Base-by-base conservation (phyloP, 2,888 invertebrate species). In the Penaeus monodon region DNA sequence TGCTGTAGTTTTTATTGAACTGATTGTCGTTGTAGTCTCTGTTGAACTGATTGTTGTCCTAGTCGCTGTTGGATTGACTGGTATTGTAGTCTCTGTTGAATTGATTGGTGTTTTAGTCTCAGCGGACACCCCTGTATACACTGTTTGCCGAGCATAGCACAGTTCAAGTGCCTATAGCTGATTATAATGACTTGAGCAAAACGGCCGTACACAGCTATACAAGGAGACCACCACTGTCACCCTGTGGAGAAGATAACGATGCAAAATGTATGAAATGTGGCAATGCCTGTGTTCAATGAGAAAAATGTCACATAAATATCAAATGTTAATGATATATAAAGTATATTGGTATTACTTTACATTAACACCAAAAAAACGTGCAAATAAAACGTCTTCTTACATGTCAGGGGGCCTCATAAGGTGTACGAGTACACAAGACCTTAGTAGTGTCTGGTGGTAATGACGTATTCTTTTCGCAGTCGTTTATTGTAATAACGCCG, bases 181-280 rank as follows among this genome's bases (percentile, higher is more conserved):
- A 63, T 63, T 14, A 79, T 79, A 24, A 64, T 64, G 27, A 79
- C 64, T 38, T 79, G 79, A 3, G 63, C 64, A 57, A 57, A 79
- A 8, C 64, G n/a, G 4, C 64, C 57, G 17, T 49, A 20, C 79
- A 79, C 12, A 38, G 22, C 64, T 63, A 6, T 8, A n/a, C 64
- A 7, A 79, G 79, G 64, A 64, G 79, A 8, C 79, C 79, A 27
- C 79, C 79, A 27, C 79, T 79, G 29, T 79, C 79, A 24, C 64
- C 79, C 79, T 79, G 79, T 4, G 63, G 33, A 38, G 33, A 63
- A 79, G 12, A 29, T 24, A 49, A 44, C 44, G 10, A 10, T 44
- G 44, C n/a, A 78, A 44, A 14, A 27, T 38, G 8, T 12, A n/a
- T 2, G 57, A 12, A 38, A 38, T 38, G 4, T 38, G 33, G 33